These are phyloP conservation scores for Serinus canaria DNA, from an alignment of 2,113 vertebrate genomes.

Conservation along the genomic window DNA sequence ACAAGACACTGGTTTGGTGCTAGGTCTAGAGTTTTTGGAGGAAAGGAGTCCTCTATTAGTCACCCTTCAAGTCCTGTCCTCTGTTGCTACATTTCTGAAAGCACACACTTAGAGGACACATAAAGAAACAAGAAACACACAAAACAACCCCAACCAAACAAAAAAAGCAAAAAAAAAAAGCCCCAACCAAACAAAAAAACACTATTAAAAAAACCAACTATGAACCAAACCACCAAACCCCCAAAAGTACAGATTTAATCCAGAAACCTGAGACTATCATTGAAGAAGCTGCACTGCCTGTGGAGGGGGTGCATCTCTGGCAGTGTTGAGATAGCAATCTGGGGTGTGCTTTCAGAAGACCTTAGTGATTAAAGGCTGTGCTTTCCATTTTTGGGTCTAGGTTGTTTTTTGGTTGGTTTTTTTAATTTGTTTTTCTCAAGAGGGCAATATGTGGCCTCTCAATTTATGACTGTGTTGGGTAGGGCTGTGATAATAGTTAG, in stretches of 20 bases:
- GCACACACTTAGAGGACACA: not conserved
- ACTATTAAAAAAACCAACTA: rapidly evolving
- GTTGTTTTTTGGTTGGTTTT: not conserved
- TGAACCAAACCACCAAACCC: not conserved
- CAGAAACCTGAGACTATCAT: not conserved
- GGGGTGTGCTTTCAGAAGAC: not conserved
- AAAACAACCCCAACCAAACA: not conserved
- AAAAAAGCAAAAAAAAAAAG: not conserved
- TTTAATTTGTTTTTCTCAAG: not conserved
- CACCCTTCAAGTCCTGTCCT: not conserved
- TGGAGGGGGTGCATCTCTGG: not conserved
- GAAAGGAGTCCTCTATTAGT: not conserved
- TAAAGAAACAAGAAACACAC: not conserved
- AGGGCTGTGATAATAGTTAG: not conserved
- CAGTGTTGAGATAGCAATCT: not conserved
- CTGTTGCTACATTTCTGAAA: not conserved
- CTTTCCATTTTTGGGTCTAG: not conserved
- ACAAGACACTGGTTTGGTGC: not conserved
- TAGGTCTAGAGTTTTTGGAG: not conserved
- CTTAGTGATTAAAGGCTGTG: not conserved
- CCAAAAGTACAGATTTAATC: not conserved
- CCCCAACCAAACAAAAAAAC: not conserved
- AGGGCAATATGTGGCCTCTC: rapidly evolving
- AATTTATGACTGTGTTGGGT: not conserved
- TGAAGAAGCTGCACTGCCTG: not conserved